phyloP scores from a whole-genome alignment of 1,140 invertebrate species.

The Hirudo medicinalis region DNA sequence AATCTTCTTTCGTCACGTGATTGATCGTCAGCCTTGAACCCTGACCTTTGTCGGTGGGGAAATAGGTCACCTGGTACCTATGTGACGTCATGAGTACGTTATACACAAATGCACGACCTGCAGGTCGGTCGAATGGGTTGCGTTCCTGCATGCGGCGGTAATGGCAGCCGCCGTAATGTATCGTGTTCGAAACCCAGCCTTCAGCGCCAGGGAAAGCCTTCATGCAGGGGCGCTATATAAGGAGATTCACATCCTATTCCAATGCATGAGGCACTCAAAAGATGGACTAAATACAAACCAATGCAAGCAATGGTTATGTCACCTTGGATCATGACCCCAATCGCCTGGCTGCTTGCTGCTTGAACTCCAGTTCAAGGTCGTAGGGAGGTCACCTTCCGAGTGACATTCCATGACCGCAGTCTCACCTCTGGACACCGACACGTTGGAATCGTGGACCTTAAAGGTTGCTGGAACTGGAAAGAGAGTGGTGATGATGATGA shows the following conservation, averaged over 20 bases:
- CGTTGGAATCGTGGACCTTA: conserved; percentile 1
- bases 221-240: too few relatives aligned
- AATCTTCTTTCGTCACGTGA: conserved; percentile 31
- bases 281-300: too few relatives aligned
- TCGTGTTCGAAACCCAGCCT: too few relatives aligned
- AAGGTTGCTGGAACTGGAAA: neutral
- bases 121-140: too few relatives aligned
- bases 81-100: neutral
- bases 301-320: too few relatives aligned
- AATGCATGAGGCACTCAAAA: too few relatives aligned
- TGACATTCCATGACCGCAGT: neutral
- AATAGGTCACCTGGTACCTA: conserved; percentile 12
- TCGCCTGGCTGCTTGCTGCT: neutral
- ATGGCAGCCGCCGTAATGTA: too few relatives aligned
- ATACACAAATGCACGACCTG: neutral
- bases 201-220: too few relatives aligned
- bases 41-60: conserved; percentile 28
- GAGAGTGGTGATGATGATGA: neutral
- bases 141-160: too few relatives aligned
- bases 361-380: neutral
- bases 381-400: neutral
- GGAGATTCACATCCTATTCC: too few relatives aligned
- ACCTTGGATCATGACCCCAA: too few relatives aligned
- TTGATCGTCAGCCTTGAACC: conserved; percentile 30
- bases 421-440: neutral